Conservation (phyloP, 1,140 invertebrate species). For the Microplitis demolitor region DNA sequence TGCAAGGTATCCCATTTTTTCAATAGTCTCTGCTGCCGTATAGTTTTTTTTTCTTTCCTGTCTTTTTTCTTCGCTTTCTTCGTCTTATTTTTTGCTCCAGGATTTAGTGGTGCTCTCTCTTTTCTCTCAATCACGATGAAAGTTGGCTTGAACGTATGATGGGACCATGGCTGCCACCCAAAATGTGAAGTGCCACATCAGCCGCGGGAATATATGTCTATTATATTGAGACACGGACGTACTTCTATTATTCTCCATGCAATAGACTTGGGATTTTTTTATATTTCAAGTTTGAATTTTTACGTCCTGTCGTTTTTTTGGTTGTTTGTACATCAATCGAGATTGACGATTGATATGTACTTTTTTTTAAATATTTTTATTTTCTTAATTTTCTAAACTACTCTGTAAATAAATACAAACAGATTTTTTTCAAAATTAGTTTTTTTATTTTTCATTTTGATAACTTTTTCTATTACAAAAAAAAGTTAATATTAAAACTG, state of each 20-base stretch:
- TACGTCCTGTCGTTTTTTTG: neutral
- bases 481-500: neutral
- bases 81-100: neutral
- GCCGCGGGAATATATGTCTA: conserved; percentile 28
- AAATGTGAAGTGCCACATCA: conserved; percentile 1
- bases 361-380: too few species aligned
- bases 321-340: neutral
- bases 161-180: conserved; percentile 14
- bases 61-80: neutral
- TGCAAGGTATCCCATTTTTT: too few species aligned
- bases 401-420: too few species aligned
- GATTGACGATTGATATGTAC: neutral
- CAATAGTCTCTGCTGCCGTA: too few species aligned
- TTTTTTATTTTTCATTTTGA: too few species aligned
- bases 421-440: neutral
- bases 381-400: neutral
- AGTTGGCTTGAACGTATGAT: neutral
- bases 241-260: conserved; percentile 31
- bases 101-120: neutral
- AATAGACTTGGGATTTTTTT: neutral
- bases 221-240: conserved; percentile 24
- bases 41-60: neutral
- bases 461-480: too few species aligned
- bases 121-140: conserved; percentile 2
- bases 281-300: neutral